Percentiles rank a stretch among this genome's conserved stretches.
Conservation (phyloP, 2,888 invertebrate genomes). For the Rhamphomyia laevipes region DNA sequence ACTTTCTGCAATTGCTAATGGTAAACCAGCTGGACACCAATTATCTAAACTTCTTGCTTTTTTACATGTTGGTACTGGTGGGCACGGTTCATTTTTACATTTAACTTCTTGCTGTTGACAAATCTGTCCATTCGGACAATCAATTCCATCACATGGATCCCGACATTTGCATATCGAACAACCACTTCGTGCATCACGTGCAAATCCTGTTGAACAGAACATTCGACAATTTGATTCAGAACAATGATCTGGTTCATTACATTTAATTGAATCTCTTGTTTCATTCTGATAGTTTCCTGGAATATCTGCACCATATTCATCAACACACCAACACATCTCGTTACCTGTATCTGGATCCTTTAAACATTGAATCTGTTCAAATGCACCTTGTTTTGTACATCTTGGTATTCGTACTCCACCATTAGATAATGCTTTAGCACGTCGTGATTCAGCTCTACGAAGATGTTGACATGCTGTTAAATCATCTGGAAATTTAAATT, state of each 20-base stretch:
- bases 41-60: conserved; percentile 64
- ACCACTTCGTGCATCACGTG: conserved; percentile 51
- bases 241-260: conserved; percentile 49
- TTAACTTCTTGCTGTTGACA: conserved; percentile 70
- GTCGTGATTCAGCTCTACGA: conserved; percentile 48
- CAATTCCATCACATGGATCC: conserved; percentile 65
- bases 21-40: conserved; percentile 66
- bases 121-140: conserved; percentile 61
- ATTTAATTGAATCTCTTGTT: conserved; percentile 23
- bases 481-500: conserved; percentile 22
- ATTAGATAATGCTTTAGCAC: conserved; percentile 46
- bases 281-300: conserved; percentile 55
- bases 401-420: conserved; percentile 50
- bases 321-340: conserved; percentile 72
- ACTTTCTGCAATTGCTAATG: conserved; percentile 58
- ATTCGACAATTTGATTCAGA: conserved; percentile 73
- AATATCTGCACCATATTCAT: conserved; percentile 64
- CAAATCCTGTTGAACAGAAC: conserved; percentile 76
- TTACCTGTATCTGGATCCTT: conserved; percentile 29
- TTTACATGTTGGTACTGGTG: conserved; percentile 73
- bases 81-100: conserved; percentile 68
- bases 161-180: conserved; percentile 71
- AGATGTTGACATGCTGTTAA: conserved; percentile 54
- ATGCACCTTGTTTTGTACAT: conserved; percentile 58
- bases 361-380: conserved; percentile 66